Percentiles rank a stretch among this genome's conserved stretches.
Evolutionary conservation across 1,140 invertebrate species (phyloP).

Genomic region (Macrocentrus cingulum): DNA sequence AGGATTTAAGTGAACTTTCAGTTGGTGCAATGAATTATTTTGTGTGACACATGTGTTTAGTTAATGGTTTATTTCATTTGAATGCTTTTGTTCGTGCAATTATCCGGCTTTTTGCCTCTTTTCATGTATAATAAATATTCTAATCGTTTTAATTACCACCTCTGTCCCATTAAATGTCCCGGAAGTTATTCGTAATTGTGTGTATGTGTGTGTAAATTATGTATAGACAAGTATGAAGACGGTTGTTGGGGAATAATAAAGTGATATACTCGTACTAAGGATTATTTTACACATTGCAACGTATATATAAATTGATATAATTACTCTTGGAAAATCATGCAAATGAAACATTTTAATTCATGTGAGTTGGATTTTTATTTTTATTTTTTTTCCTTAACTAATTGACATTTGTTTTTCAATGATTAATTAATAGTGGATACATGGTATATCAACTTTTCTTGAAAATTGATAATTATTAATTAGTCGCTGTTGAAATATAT

Average conservation of each 20-base stretch:
- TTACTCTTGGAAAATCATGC: neutral
- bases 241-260: neutral
- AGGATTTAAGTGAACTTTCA: no score
- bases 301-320: neutral
- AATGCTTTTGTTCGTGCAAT: neutral
- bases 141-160: neutral
- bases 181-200: neutral
- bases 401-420: no score
- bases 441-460: no score
- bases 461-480: no score
- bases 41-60: no score
- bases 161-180: neutral
- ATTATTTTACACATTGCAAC: neutral
- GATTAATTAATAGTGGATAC: no score
- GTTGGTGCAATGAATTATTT: no score
- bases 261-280: neutral
- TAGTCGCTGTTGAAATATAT: no score
- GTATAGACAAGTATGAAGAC: neutral
- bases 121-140: slow-evolving; percentile 2
- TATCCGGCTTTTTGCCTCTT: neutral
- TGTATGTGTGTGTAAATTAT: neutral
- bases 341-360: no score
- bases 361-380: no score
- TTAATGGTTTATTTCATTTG: neutral
- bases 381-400: no score